Evolutionary conservation across 2,113 vertebrate species (phyloP), one percentile per base, ranked within the genome.

Genomic region (Hepsetus odoe): DNA sequence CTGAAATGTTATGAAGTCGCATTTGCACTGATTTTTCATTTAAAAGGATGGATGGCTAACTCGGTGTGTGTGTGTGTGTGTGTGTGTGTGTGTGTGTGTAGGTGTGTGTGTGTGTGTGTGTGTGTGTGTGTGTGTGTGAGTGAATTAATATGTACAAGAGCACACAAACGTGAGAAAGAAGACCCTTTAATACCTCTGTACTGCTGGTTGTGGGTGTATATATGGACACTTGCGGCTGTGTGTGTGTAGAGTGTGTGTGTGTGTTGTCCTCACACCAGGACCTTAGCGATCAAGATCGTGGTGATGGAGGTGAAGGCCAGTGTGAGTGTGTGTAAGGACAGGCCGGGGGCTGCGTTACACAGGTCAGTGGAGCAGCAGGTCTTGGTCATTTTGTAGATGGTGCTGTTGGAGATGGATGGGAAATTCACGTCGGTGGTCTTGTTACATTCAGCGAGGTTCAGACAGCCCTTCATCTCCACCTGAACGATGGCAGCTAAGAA

Each of bases 331-430:
- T 85, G 77, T 13, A 33, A 61, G 0, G 85, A 77, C n/a, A 83
- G 79, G 0, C 46, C 79, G 0, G 88, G 83, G 0, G 90, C 91
- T 0, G 72, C 46, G 64, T 94, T 94, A 84, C 93, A 94, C 73
- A 94, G 86, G 80, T 94, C 71, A 0, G 40, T 46, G 30, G 0
- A 0, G 72, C 94, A 95, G 87, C 94, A 94, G 0, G 82, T 90
- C 69, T 82, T 92, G 14, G n/a, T 86, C n/a, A 92, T 38, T 0
- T 0, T 0, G 86, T 88, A 93, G 9, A 87, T 0, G 0, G 77
- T 81, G 24, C 10, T 1, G 77, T 87, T 90, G n/a, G 0, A 0
- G 11, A 1, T 1, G 2, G 0, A 0, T 0, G 80, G 53, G n/a
- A 87, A 26, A 4, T 0, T 4, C 10, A 28, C 3, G 0, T 28